Conservation (phyloP, 2,113 vertebrate species). For the Cryptomyrus ogoouensis region DNA sequence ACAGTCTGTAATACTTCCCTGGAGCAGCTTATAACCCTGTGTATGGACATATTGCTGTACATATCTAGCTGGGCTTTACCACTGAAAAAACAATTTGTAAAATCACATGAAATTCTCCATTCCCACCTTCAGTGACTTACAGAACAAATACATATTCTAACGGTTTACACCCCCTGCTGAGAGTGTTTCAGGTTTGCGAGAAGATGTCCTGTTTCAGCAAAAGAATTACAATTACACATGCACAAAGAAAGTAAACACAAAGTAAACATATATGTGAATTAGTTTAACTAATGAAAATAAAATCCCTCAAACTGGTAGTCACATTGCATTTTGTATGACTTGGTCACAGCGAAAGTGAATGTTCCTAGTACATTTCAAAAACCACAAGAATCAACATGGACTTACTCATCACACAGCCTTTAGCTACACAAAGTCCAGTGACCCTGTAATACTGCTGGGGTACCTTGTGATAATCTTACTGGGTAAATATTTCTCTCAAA, state of each 20-base stretch:
- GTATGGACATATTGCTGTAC: background rate
- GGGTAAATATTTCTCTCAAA: background rate
- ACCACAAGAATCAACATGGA: background rate
- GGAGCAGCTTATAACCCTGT: background rate
- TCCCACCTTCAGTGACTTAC: background rate
- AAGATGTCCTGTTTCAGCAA: background rate
- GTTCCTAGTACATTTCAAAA: background rate
- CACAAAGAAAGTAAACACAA: background rate
- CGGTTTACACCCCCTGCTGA: background rate
- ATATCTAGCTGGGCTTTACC: background rate
- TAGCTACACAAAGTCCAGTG: background rate
- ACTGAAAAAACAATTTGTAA: background rate
- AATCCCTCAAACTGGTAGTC: background rate
- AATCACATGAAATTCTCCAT: background rate
- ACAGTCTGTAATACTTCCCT: background rate
- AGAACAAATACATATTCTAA: background rate
- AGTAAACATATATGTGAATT: background rate
- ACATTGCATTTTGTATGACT: background rate
- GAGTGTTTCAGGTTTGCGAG: background rate
- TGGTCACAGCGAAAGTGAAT: background rate
- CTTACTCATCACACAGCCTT: background rate
- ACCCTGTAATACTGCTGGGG: background rate
- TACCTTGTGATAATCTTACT: conserved; percentile 1
- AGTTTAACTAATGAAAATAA: background rate
- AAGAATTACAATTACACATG: background rate